Percentiles rank a stretch among this genome's conserved stretches.
Conservation (phyloP, 2,113 vertebrate species). For the Suricata suricatta region DNA sequence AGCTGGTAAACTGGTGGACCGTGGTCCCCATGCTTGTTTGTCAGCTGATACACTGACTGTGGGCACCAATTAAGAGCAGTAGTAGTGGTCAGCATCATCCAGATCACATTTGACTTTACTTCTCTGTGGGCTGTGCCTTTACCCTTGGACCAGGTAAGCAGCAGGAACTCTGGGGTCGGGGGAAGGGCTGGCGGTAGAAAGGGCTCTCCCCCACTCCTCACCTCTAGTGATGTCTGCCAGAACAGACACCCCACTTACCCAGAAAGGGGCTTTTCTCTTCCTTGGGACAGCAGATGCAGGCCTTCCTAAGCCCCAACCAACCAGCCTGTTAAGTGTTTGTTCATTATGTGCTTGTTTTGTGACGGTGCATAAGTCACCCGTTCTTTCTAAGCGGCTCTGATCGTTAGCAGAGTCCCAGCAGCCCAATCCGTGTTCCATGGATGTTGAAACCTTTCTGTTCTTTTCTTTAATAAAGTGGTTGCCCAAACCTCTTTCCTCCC, state of each 20-base stretch:
- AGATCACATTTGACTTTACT: not conserved
- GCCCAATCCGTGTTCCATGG: not conserved
- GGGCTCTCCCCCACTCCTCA: not conserved
- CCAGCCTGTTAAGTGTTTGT: not conserved
- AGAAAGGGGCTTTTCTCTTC: not conserved
- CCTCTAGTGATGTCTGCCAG: not conserved
- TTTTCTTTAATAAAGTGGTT: not conserved
- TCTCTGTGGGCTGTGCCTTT: not conserved
- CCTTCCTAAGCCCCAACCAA: not conserved
- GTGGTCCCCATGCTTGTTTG: not conserved
- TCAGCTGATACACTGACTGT: not conserved
- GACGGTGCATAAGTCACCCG: not conserved
- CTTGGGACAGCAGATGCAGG: accelerated
- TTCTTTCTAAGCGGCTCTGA: not conserved
- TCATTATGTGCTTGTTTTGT: not conserved
- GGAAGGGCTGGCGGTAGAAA: not conserved
- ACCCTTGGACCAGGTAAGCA: not conserved
- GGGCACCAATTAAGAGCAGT: too few relatives aligned
- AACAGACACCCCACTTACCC: accelerated
- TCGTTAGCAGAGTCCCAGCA: not conserved
- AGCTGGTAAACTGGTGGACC: not conserved
- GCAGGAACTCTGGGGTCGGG: not conserved
- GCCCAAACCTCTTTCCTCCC: not conserved
- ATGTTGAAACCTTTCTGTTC: not conserved
- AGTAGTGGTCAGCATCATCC: not conserved